These are phyloP conservation scores for Aplodontia rufa DNA, from an alignment of 2,113 vertebrate genomes.

Conservation along the genomic window DNA sequence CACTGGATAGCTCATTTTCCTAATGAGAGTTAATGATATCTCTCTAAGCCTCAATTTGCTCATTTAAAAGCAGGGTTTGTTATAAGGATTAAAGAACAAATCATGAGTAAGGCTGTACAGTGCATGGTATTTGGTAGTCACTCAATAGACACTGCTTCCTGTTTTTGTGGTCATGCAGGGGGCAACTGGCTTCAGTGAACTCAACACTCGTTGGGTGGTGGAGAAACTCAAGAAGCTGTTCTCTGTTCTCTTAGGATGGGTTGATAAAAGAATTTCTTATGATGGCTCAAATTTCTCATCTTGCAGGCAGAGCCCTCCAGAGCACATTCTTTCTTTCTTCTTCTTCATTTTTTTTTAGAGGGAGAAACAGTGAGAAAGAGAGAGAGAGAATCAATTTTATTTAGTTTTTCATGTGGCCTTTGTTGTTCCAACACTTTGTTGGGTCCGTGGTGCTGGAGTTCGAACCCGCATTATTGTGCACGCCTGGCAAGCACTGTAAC, in stretches of 20 bases:
- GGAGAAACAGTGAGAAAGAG: too few relatives aligned
- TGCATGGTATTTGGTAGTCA: not conserved
- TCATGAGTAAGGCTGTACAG: not conserved
- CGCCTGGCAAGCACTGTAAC: too few relatives aligned
- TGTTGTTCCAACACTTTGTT: too few relatives aligned
- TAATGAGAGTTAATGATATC: not conserved
- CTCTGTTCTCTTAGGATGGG: not conserved
- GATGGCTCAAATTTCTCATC: not conserved
- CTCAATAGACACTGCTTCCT: not conserved
- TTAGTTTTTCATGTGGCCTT: too few relatives aligned
- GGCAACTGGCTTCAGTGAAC: rapidly evolving
- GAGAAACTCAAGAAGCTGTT: not conserved
- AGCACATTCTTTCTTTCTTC: too few relatives aligned
- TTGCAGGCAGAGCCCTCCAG: not conserved
- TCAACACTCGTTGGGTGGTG: not conserved
- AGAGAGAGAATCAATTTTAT: too few relatives aligned
- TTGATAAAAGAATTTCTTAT: not conserved
- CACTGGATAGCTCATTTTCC: not conserved
- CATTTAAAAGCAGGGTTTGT: not conserved
- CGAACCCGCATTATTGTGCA: too few relatives aligned
- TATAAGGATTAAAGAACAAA: not conserved
- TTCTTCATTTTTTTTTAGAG: too few relatives aligned
- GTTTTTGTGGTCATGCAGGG: not conserved
- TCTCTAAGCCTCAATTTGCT: conserved; percentile 1
- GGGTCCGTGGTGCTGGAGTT: too few relatives aligned